Percentiles rank a stretch among this genome's conserved stretches.
These are phyloP conservation scores for Gerris buenoi DNA, from an alignment of 1,140 invertebrate species.

Conservation along the genomic window DNA sequence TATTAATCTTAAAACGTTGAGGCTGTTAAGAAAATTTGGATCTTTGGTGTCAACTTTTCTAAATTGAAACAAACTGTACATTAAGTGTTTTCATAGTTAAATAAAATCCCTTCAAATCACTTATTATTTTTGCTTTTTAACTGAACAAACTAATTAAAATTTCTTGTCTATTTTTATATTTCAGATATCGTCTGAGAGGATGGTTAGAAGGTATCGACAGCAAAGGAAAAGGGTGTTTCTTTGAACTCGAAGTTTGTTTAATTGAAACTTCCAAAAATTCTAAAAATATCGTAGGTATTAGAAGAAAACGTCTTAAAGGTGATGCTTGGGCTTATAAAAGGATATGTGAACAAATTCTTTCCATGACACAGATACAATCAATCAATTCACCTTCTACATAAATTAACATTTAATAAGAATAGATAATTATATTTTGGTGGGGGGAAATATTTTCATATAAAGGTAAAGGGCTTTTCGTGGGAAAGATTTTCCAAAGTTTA, in stretches of 20 bases:
- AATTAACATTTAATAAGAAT: too few species aligned
- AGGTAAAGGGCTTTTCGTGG: too few species aligned
- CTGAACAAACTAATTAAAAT: slow-evolving; percentile 6
- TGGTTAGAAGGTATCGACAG: slow-evolving; percentile 29
- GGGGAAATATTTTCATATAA: too few species aligned
- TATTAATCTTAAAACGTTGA: too few species aligned
- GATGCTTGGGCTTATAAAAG: slow-evolving; percentile 75
- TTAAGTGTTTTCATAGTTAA: too few species aligned
- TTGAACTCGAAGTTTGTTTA: slow-evolving; percentile 68
- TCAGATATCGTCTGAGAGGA: slow-evolving; percentile 48
- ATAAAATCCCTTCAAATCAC: too few species aligned
- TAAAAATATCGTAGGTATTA: slow-evolving; percentile 43
- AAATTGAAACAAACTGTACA: too few species aligned
- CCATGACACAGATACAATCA: slow-evolving; percentile 14
- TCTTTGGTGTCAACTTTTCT: too few species aligned
- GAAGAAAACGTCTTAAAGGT: slow-evolving; percentile 62
- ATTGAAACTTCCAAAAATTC: slow-evolving; percentile 28
- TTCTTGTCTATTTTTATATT: slow-evolving; percentile 14
- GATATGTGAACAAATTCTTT: slow-evolving; percentile 66
- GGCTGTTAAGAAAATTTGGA: too few species aligned
- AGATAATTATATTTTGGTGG: too few species aligned
- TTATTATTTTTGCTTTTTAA: slow-evolving; percentile 13
- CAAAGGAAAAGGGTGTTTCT: slow-evolving; percentile 32
- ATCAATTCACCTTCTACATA: slow-evolving; percentile 5
- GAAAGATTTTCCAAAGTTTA: too few species aligned